These are phyloP conservation scores for Zeus faber DNA, from an alignment of 2,113 vertebrate genomes.

Conservation along the genomic window DNA sequence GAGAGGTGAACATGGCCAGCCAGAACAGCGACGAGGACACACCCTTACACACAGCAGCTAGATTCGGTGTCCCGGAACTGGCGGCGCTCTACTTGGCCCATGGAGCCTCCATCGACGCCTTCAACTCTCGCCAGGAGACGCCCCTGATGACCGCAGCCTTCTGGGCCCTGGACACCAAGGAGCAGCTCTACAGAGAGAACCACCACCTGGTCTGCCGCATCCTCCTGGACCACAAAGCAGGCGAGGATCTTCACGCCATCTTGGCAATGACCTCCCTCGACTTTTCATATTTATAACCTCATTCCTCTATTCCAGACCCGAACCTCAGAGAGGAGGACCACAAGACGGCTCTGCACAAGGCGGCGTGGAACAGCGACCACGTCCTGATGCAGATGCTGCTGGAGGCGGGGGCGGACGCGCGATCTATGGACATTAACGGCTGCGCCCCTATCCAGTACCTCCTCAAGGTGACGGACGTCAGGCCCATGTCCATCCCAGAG, in stretches of 20 bases:
- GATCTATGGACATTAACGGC: constrained; percentile 90
- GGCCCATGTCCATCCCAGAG: constrained; percentile 80
- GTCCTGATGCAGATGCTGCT: constrained; percentile 89
- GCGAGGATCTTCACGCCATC: background rate
- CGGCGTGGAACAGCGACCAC: constrained; percentile 94
- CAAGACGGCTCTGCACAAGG: constrained; percentile 91
- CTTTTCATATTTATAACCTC: background rate
- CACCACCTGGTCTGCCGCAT: constrained; percentile 88
- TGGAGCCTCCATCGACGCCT: constrained; percentile 78
- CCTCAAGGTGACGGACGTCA: constrained; percentile 84
- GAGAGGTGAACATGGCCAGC: constrained; percentile 81
- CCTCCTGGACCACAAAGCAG: constrained; percentile 83
- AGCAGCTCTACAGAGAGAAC: constrained; percentile 83
- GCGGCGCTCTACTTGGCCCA: constrained; percentile 82
- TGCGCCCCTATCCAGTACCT: constrained; percentile 90
- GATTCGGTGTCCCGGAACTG: constrained; percentile 83
- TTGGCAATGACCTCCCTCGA: background rate
- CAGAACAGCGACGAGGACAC: constrained; percentile 85
- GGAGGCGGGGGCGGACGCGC: constrained; percentile 83
- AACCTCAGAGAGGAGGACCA: constrained; percentile 85
- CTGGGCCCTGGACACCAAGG: constrained; percentile 85
- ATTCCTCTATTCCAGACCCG: constrained; percentile 76
- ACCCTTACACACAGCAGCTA: constrained; percentile 83
- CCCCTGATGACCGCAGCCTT: constrained; percentile 84
- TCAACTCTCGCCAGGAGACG: constrained; percentile 84